Conservation (phyloP, 2,113 vertebrate genomes). For the Gobiocypris rarus region DNA sequence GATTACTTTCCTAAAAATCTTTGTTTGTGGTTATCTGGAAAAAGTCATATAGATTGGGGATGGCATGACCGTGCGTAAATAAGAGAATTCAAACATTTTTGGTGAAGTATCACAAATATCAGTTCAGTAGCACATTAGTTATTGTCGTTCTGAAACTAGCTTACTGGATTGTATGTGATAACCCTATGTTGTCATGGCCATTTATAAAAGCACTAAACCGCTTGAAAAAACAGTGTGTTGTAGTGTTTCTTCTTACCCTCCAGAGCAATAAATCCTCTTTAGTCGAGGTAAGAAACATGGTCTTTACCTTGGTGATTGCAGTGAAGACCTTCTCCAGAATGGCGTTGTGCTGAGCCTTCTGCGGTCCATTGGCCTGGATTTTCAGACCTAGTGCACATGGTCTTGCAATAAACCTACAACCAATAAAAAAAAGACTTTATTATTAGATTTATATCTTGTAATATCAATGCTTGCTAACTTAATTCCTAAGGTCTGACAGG, state of each 20-base stretch:
- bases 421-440: slow-evolving; percentile 17
- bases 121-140: no score
- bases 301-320: slow-evolving; percentile 93
- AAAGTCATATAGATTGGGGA: no score
- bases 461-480: not conserved
- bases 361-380: slow-evolving; percentile 93
- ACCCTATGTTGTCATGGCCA: not conserved
- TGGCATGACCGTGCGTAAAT: no score
- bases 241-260: not conserved
- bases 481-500: not conserved
- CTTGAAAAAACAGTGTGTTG: not conserved
- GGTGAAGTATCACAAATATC: no score
- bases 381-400: slow-evolving; percentile 96
- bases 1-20: no score
- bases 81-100: no score
- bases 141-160: no score
- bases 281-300: not conserved
- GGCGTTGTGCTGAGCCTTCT: slow-evolving; percentile 93
- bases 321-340: slow-evolving; percentile 99
- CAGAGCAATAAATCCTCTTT: not conserved
- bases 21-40: no score
- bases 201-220: not conserved
- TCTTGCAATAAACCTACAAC: slow-evolving; percentile 91
- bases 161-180: no score
- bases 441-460: not conserved